Conservation (phyloP, 2,888 invertebrate species). For the Cordilura impudica region DNA sequence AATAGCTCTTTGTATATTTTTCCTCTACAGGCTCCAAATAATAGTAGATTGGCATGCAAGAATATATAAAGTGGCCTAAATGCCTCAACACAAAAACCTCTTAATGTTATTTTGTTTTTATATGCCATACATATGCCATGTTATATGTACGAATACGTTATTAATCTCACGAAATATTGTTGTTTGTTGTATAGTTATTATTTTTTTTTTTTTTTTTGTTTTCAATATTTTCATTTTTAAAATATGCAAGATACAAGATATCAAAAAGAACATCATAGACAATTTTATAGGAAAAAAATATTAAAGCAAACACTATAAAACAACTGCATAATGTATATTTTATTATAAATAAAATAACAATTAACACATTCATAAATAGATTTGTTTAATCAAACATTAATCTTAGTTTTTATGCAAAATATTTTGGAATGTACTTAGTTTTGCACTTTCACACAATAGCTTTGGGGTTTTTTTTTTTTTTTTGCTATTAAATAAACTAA, state of each 20-base stretch:
- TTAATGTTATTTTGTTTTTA: neutral
- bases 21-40: neutral
- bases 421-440: neutral
- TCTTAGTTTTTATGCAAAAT: conserved; percentile 11
- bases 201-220: neutral
- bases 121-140: conserved; percentile 23
- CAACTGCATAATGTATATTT: neutral
- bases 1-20: neutral
- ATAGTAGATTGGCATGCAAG: conserved; percentile 33
- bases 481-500: neutral
- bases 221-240: conserved; percentile 5
- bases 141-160: conserved; percentile 39
- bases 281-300: neutral
- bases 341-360: conserved; percentile 39
- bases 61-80: conserved; percentile 2
- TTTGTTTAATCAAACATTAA: conserved; percentile 47
- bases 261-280: conserved; percentile 32
- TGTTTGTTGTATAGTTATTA: conserved; percentile 24
- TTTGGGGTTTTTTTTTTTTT: neutral
- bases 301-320: neutral
- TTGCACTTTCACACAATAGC: neutral
- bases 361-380: conserved; percentile 45
- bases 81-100: conserved; percentile 7
- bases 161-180: conserved; percentile 56
- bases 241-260: conserved; percentile 48